Percentiles rank a stretch among this genome's conserved stretches.
These are phyloP conservation scores for Tetranychus piercei DNA, from an alignment of 2,888 invertebrate genomes.

Conservation along the genomic window DNA sequence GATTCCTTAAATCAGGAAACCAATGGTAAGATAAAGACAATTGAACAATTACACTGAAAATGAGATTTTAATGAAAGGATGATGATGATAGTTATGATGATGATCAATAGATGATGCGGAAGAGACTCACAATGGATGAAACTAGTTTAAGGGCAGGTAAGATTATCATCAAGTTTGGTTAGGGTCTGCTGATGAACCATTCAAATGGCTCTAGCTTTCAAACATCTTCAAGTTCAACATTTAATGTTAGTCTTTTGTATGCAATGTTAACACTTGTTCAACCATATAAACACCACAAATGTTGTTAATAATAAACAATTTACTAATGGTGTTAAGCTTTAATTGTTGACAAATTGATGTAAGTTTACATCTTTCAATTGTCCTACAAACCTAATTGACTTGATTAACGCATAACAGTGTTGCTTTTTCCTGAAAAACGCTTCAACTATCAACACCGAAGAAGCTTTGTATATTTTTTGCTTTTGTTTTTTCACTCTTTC, in stretches of 20 bases:
- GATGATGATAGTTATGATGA: neutral
- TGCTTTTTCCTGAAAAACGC: too few species aligned
- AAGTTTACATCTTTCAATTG: neutral
- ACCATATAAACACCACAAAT: too few species aligned
- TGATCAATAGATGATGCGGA: neutral
- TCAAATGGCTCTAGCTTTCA: neutral
- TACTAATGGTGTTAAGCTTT: neutral
- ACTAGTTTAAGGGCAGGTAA: constrained; percentile 1
- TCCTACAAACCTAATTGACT: neutral
- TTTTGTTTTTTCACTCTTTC: neutral
- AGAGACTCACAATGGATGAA: neutral
- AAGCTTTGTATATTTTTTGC: too few species aligned
- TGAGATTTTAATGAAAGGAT: neutral
- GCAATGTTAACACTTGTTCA: too few species aligned
- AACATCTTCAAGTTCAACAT: neutral
- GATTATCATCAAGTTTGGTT: neutral
- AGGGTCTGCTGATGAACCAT: neutral
- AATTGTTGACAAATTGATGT: constrained; percentile 1
- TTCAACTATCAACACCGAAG: too few species aligned
- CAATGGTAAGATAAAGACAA: neutral
- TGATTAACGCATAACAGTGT: neutral
- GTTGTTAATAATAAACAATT: too few species aligned
- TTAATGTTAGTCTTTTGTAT: neutral
- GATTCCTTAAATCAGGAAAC: neutral
- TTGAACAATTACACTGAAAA: neutral